Percentiles rank a stretch among this genome's conserved stretches.
These are phyloP conservation scores for Callipepla squamata DNA, from an alignment of 2,113 vertebrate species.

Conservation along the genomic window DNA sequence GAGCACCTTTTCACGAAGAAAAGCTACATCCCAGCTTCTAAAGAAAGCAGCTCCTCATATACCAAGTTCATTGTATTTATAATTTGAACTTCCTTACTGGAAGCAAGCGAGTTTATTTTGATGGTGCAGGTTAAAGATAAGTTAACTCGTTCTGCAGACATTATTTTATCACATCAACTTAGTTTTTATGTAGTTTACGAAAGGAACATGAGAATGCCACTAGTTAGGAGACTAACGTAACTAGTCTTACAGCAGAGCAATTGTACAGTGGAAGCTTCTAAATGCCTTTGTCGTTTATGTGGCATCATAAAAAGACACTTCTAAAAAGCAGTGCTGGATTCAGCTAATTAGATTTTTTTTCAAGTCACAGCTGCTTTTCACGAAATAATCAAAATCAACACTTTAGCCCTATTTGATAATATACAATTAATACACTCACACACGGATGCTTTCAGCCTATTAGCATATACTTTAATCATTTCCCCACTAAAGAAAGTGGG, in stretches of 20 bases:
- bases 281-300: not conserved
- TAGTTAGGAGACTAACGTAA: not conserved
- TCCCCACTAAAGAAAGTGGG: not conserved
- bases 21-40: rapidly evolving
- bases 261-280: not conserved
- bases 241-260: not conserved
- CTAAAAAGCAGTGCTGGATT: not conserved
- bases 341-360: not conserved
- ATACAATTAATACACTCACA: not conserved
- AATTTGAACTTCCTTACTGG: not conserved
- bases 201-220: not conserved
- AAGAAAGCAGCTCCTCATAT: not conserved
- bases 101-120: not conserved
- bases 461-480: rapidly evolving
- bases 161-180: not conserved
- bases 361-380: not conserved
- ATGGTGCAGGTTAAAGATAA: not conserved
- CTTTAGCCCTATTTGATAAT: not conserved
- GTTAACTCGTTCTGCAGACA: not conserved
- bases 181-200: not conserved
- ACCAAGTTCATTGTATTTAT: not conserved
- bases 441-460: not conserved
- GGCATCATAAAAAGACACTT: not conserved
- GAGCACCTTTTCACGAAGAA: not conserved
- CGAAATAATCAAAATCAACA: not conserved